These are phyloP conservation scores for Anastrepha obliqua DNA, from an alignment of 1,140 invertebrate species.

Conservation along the genomic window DNA sequence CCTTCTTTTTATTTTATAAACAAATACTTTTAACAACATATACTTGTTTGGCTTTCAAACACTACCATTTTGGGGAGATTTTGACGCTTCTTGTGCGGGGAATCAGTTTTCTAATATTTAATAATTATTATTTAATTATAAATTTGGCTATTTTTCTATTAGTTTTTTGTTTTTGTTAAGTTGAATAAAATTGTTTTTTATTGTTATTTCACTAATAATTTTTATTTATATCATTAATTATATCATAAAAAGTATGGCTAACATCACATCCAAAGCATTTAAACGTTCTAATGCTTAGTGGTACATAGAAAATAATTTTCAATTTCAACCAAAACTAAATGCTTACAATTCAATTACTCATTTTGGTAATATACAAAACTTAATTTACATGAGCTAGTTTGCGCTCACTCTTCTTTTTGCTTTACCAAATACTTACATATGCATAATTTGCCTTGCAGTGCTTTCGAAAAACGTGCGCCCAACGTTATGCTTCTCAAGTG, in stretches of 20 bases:
- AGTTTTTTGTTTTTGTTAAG: not conserved
- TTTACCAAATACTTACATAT: not conserved
- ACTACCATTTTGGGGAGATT: too few relatives aligned
- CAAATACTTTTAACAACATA: too few relatives aligned
- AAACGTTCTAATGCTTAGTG: not conserved
- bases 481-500: not conserved
- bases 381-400: not conserved
- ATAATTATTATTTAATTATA: conserved; percentile 2
- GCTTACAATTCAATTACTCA: not conserved
- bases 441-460: not conserved
- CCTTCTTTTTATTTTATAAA: not conserved
- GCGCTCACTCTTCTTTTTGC: not conserved
- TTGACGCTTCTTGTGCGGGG: too few relatives aligned
- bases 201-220: not conserved
- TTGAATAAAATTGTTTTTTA: conserved; percentile 1
- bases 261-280: conserved; percentile 44
- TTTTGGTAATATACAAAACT: not conserved
- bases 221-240: not conserved
- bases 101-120: not conserved
- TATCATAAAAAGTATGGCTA: not conserved
- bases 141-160: conserved; percentile 39
- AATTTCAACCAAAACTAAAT: not conserved
- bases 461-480: not conserved
- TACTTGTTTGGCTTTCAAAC: too few relatives aligned
- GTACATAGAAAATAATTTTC: not conserved